Conservation (phyloP, 1,140 invertebrate species). For the Ylistrum balloti region DNA sequence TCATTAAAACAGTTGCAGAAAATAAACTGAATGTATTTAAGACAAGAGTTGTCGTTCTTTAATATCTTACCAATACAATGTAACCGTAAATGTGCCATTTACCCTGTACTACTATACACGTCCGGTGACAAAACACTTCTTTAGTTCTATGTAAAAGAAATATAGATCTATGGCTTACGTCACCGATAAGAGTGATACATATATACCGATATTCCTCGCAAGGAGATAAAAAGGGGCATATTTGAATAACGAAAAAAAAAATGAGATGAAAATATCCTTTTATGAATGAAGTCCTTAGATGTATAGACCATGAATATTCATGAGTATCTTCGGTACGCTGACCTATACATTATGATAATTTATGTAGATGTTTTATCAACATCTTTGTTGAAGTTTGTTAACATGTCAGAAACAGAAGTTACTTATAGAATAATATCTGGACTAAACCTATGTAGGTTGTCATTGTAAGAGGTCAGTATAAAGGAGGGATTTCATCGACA, state of each 20-base stretch:
- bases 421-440: background rate
- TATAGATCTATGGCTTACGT: background rate
- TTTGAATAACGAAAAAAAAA: background rate
- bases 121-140: too few species aligned
- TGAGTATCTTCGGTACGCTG: background rate
- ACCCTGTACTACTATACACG: too few species aligned
- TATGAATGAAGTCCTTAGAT: background rate
- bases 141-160: too few species aligned
- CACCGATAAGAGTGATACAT: background rate
- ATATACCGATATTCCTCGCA: background rate
- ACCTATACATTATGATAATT: constrained; percentile 30
- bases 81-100: too few species aligned
- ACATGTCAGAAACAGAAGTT: background rate
- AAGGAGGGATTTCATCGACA: too few species aligned
- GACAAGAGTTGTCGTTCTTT: too few species aligned
- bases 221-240: background rate
- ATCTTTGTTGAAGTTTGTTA: background rate
- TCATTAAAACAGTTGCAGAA: too few species aligned
- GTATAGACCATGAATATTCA: background rate
- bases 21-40: too few species aligned
- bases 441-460: too few species aligned
- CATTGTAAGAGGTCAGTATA: too few species aligned
- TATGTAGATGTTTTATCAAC: background rate
- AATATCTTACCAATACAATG: too few species aligned
- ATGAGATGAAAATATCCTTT: background rate